Conservation (phyloP, 2,797 vertebrate species). For the Lepilemur septentrionalis region DNA sequence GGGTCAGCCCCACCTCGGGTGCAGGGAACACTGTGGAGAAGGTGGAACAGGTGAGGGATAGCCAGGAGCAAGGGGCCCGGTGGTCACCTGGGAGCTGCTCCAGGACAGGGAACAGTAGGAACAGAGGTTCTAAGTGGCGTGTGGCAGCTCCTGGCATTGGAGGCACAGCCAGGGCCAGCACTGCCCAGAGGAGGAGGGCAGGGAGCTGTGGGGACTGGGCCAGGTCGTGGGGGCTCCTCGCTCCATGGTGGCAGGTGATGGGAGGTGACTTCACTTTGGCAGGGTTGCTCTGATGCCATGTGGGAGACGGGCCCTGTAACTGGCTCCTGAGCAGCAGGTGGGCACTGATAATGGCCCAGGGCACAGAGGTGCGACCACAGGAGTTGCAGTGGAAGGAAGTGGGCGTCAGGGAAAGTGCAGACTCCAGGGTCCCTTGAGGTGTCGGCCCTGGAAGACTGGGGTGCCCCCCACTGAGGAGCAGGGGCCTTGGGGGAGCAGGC, state of each 20-base stretch:
- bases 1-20: background rate
- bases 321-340: background rate
- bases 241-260: background rate
- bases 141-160: no score
- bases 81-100: background rate
- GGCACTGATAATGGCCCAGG: background rate
- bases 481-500: background rate
- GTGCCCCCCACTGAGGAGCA: background rate
- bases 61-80: background rate
- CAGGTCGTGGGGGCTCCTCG: accelerated
- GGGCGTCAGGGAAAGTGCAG: background rate
- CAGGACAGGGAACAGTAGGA: background rate
- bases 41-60: accelerated
- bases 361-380: background rate
- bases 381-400: background rate
- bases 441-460: no score
- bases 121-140: no score
- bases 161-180: accelerated
- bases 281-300: background rate
- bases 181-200: background rate
- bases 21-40: background rate
- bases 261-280: background rate
- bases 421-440: background rate
- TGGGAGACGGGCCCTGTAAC: background rate
- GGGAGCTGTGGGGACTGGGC: no score